Conservation (phyloP, 2,113 vertebrate genomes). For the Holacanthus passer region DNA sequence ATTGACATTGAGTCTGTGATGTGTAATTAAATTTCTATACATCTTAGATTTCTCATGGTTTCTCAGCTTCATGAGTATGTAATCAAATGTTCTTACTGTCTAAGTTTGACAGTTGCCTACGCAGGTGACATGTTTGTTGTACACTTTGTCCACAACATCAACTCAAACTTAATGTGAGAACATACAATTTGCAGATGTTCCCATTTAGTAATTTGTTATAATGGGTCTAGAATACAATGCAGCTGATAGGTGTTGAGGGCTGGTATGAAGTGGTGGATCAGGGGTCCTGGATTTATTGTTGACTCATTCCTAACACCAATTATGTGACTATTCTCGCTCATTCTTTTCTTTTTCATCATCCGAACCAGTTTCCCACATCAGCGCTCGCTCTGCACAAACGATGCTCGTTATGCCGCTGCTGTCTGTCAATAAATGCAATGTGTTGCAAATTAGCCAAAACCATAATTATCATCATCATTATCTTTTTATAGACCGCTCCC, state of each 20-base stretch:
- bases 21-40: not conserved
- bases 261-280: not conserved
- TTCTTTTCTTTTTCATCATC: conserved; percentile 3
- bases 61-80: too few relatives aligned
- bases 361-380: conserved; percentile 15
- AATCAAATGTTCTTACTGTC: too few relatives aligned
- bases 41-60: not conserved
- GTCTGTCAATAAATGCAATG: conserved; percentile 8
- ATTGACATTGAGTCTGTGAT: not conserved
- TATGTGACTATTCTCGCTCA: conserved; percentile 24
- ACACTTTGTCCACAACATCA: not conserved
- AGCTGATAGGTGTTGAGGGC: not conserved
- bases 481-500: not conserved
- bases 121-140: not conserved
- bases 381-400: not conserved
- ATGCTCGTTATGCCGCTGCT: not conserved
- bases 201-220: not conserved
- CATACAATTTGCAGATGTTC: not conserved
- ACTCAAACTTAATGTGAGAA: not conserved
- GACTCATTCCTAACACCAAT: conserved; percentile 19
- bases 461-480: conserved; percentile 6
- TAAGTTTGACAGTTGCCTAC: not conserved
- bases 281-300: conserved; percentile 23
- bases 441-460: not conserved
- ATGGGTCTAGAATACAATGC: not conserved